Evolutionary conservation across 2,797 vertebrate species (phyloP), one percentile per base, ranked within the genome.

Genomic region (Platalea minor): DNA sequence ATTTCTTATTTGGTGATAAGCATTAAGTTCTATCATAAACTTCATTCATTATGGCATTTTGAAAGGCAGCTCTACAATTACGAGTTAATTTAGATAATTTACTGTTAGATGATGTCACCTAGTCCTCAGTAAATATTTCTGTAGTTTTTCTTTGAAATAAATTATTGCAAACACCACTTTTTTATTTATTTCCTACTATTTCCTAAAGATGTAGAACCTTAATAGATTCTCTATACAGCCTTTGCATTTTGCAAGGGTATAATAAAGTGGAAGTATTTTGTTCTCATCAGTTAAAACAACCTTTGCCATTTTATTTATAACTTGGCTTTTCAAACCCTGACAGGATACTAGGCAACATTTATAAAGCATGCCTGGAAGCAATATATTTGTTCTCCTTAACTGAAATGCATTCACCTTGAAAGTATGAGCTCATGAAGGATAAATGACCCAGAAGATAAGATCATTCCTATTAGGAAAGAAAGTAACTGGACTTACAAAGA

Each of bases 261-360:
- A 94, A 91, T 92, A 69, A 85, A 94, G 45, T 60, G 35, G 39
- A 96, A 97, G 21, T 31, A 69, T 95, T 96, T 96, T 95, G 45
- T 87, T 80, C 63, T 97, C 45, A 86, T 89, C 69, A 63, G n/a
- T 74, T 95, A 82, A 92, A 94, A 83, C 50, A 96, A 96, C 56
- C 56, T 95, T 92, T 97, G 67, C 18, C 69, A 92, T 91, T 96
- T 98, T 97, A 97, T 97, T 97, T 97, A 96, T 96, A 93, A 86
- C 70, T 82, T 96, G 63, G 45, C 85, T 97, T 92, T 97, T 93
- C 91, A 90, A 88, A 92, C 73, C 79, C 29, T 96, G 94, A 65
- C 84, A 93, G 82, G 41, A 90, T 46, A 83, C 45, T 35, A 89
- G 89, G 72, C 56, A 88, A 73, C 85, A 94, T 97, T 97, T 97